These are phyloP conservation scores for Palythoa caribaeorum DNA, from an alignment of 92 coral and sea anemone species.

Conservation along the genomic window DNA sequence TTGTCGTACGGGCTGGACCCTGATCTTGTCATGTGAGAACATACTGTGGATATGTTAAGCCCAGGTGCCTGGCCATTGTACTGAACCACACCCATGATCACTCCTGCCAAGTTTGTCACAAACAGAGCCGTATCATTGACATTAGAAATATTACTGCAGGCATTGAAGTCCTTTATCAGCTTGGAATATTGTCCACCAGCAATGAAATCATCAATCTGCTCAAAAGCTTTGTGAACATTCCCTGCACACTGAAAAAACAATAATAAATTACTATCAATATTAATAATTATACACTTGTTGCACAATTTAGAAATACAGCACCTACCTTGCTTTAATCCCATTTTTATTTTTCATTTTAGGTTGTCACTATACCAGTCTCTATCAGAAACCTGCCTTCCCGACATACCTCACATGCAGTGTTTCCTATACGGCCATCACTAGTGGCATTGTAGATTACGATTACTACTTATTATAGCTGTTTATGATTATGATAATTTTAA, in stretches of 20 bases:
- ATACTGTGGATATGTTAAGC: slow-evolving; percentile 56
- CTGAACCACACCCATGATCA: slow-evolving; percentile 71
- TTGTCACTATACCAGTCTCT: neutral
- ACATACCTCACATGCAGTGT: too few relatives aligned
- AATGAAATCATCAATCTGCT: slow-evolving; percentile 54
- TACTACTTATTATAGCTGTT: too few relatives aligned
- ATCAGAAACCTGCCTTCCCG: neutral
- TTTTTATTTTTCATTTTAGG: too few relatives aligned
- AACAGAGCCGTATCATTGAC: slow-evolving; percentile 71
- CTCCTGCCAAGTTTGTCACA: slow-evolving; percentile 53
- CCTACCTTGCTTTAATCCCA: too few relatives aligned
- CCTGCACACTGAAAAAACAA: slow-evolving; percentile 61
- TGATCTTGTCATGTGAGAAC: slow-evolving; percentile 60
- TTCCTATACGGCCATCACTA: too few relatives aligned
- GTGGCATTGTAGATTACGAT: too few relatives aligned
- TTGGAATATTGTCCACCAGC: slow-evolving; percentile 46
- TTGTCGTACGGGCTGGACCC: slow-evolving; percentile 64
- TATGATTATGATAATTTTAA: too few relatives aligned
- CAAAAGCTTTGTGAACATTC: slow-evolving; percentile 67
- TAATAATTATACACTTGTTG: neutral
- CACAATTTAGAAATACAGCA: neutral
- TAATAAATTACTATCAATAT: neutral
- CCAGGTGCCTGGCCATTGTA: slow-evolving; percentile 64
- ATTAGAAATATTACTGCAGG: slow-evolving; percentile 72
- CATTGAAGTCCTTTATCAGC: slow-evolving; percentile 63